Percentiles rank a stretch among this genome's conserved stretches.
Conservation (phyloP, 2,888 invertebrate species). For the Galeruca laticollis region DNA sequence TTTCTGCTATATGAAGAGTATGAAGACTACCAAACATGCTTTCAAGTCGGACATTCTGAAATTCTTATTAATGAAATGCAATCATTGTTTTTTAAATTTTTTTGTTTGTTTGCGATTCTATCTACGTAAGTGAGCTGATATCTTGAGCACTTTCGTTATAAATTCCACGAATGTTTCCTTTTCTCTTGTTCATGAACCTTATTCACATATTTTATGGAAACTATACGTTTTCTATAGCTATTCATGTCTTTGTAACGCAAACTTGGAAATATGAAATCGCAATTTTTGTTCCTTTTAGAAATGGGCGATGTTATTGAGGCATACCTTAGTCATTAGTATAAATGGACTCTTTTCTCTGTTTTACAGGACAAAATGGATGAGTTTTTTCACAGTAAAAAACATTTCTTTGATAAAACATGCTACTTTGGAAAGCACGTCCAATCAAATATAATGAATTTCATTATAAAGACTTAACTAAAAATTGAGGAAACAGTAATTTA, state of each 20-base stretch:
- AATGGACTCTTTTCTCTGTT: conserved; percentile 6
- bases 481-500: too few species aligned
- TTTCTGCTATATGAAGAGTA: too few species aligned
- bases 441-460: too few species aligned
- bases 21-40: too few species aligned
- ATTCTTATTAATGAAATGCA: too few species aligned
- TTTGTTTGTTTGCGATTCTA: not conserved
- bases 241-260: not conserved
- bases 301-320: not conserved
- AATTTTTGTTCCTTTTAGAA: conserved; percentile 14
- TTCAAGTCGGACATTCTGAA: too few species aligned
- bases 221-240: conserved; percentile 6
- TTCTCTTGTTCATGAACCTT: not conserved
- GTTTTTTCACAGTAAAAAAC: too few species aligned
- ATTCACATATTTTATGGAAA: not conserved
- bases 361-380: not conserved
- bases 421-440: too few species aligned
- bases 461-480: too few species aligned
- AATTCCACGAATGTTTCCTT: not conserved
- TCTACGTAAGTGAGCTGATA: not conserved
- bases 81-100: not conserved
- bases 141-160: not conserved
- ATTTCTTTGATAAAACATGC: too few species aligned
- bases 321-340: conserved; percentile 7
- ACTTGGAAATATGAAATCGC: conserved; percentile 6